Conservation (phyloP, 2,888 invertebrate genomes). For the Neria commutata region DNA sequence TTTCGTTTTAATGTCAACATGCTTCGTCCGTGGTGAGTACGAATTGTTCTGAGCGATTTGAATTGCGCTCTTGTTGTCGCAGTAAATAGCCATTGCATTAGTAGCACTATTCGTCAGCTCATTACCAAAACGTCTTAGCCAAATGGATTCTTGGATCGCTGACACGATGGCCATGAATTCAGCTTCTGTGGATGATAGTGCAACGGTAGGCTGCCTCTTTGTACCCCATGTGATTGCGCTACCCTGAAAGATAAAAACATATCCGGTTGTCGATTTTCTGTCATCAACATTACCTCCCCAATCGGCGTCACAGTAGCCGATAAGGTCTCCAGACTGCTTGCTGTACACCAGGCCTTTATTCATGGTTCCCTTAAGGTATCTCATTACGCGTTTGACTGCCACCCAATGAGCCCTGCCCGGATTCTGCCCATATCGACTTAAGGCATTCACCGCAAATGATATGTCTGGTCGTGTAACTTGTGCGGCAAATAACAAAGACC, state of each 20-base stretch:
- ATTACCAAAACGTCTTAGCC: slow-evolving; percentile 30
- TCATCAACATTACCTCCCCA: slow-evolving; percentile 26
- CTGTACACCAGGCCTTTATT: slow-evolving; percentile 8
- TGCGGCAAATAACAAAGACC: slow-evolving; percentile 25
- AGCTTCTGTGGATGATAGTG: slow-evolving; percentile 31
- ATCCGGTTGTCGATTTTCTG: too few species aligned
- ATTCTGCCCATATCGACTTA: slow-evolving; percentile 24
- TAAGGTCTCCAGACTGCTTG: not conserved
- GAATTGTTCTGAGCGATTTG: slow-evolving; percentile 21
- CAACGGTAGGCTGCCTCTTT: slow-evolving; percentile 29
- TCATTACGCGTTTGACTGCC: slow-evolving; percentile 24
- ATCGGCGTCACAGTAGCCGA: slow-evolving; percentile 30
- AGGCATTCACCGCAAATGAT: slow-evolving; percentile 18
- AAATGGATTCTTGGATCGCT: slow-evolving; percentile 29
- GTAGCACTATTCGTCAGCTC: slow-evolving; percentile 11
- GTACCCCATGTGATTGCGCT: slow-evolving; percentile 31
- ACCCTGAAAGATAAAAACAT: slow-evolving; percentile 27
- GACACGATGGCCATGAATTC: slow-evolving; percentile 32
- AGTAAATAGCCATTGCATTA: slow-evolving; percentile 16
- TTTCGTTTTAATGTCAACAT: slow-evolving; percentile 29
- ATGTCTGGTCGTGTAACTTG: slow-evolving; percentile 30
- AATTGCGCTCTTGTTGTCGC: slow-evolving; percentile 24
- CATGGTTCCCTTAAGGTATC: slow-evolving; percentile 27
- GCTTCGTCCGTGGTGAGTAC: slow-evolving; percentile 25
- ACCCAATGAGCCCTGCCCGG: slow-evolving; percentile 31